These are phyloP conservation scores for Rhimphoctona megacephalus DNA, from an alignment of 2,888 invertebrate genomes.

Conservation along the genomic window DNA sequence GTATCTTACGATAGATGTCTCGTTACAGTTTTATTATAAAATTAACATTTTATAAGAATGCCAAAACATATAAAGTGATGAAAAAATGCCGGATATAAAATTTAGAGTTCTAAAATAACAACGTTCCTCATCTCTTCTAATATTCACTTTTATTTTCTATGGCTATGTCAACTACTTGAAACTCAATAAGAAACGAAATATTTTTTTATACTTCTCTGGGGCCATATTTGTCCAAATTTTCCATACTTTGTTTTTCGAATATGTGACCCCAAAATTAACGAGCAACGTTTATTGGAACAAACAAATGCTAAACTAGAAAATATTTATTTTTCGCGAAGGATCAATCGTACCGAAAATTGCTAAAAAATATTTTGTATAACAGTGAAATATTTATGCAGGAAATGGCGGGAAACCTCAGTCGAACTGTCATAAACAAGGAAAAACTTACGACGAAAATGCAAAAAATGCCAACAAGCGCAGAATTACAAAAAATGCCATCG, in stretches of 20 bases:
- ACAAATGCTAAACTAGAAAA: not conserved
- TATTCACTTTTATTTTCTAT: too few relatives aligned
- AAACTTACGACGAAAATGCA: constrained; percentile 48
- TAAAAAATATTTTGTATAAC: not conserved
- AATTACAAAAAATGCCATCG: constrained; percentile 61
- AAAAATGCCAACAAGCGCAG: constrained; percentile 52
- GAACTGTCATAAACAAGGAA: constrained; percentile 51
- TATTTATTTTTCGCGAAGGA: not conserved
- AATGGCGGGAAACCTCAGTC: constrained; percentile 43
- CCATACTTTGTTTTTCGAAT: not conserved
- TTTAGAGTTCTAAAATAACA: too few relatives aligned
- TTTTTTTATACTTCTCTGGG: not conserved
- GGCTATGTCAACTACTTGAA: not conserved
- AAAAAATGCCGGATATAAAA: too few relatives aligned
- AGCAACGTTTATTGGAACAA: not conserved
- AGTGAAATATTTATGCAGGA: constrained; percentile 25
- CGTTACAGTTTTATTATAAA: too few relatives aligned
- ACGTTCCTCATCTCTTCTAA: too few relatives aligned
- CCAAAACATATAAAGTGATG: not conserved
- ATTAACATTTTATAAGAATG: not conserved
- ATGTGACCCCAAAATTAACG: too few relatives aligned
- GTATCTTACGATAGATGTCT: too few relatives aligned
- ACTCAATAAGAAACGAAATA: not conserved
- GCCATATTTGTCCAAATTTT: not conserved
- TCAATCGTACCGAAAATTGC: not conserved